Base-by-base conservation (phyloP, 2,888 invertebrate genomes). In the Hedya salicella region DNA sequence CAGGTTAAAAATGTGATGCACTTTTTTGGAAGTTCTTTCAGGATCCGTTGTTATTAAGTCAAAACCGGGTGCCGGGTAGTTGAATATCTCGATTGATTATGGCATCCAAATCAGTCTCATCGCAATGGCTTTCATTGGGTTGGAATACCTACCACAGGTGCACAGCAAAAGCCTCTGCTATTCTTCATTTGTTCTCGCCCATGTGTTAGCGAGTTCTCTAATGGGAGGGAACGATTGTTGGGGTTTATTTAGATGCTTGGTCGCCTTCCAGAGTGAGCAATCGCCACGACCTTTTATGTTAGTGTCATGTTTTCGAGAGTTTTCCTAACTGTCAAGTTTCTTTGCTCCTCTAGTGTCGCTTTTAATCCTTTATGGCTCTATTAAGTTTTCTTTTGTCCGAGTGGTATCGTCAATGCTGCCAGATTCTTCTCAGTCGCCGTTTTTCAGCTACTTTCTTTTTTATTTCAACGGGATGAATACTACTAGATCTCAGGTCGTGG, bases 401-500 rank as follows among this genome's bases (percentile, higher is more conserved):
- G 2, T 30, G 25, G 16, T 52, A 30, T 32, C 59, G 17, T 13
- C 4, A 36, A 13, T 11, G 30, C 13, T 71, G 69, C 70, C 68
- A 69, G 8, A 48, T 19, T 54, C 69, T 46, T 3, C 69, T 52
- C 1, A 72, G 57, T 59, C 66, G 42, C 1, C 70, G 17, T 56
- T 70, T 72, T 49, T 71, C 71, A 1, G 17, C 13, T n/a, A 71
- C 40, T 44, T 65, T 67, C n/a, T 61, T 19, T 44, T 46, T 63
- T 6, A 68, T 56, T 48, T 59, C 59, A 3, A 52, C 14, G 3
- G 67, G 32, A 3, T 11, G 44, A 3, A n/a, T n/a, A n/a, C n/a
- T n/a, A n/a, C n/a, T n/a, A n/a, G n/a, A n/a, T n/a, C n/a, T n/a
- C n/a, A n/a, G n/a, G n/a, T n/a, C n/a, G n/a, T n/a, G n/a, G n/a